phyloP scores from a whole-genome alignment of 2,888 invertebrate genomes.

The Thymelicus acteon region DNA sequence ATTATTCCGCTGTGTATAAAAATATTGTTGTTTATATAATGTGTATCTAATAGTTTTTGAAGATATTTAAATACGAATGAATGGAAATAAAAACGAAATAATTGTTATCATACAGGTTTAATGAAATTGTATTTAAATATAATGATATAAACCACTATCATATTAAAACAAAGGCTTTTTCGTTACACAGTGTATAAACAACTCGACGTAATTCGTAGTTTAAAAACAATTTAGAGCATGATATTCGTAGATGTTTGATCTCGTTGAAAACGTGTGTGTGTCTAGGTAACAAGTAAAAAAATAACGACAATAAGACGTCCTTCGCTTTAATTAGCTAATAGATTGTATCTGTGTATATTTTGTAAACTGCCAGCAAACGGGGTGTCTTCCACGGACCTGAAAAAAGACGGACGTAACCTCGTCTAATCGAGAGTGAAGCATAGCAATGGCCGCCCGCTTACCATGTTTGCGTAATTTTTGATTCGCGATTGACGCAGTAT shows the following conservation, averaged over 20 bases:
- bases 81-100: no score
- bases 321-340: constrained; percentile 81
- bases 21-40: not conserved
- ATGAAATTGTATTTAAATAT: no score
- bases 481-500: no score
- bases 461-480: no score
- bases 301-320: constrained; percentile 82
- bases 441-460: no score
- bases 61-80: not conserved
- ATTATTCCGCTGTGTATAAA: no score
- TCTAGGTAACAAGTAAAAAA: constrained; percentile 56
- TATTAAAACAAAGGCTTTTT: no score
- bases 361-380: constrained; percentile 43
- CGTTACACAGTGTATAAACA: not conserved
- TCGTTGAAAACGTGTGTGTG: constrained; percentile 32
- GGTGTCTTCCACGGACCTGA: no score
- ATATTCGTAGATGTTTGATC: not conserved
- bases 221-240: constrained; percentile 3
- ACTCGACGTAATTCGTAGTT: not conserved
- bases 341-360: constrained; percentile 53
- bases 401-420: no score
- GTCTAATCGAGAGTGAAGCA: no score
- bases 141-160: no score
- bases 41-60: not conserved
- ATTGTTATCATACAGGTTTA: no score